Conservation (phyloP, 2,797 vertebrate genomes). For the Mus minutoides region DNA sequence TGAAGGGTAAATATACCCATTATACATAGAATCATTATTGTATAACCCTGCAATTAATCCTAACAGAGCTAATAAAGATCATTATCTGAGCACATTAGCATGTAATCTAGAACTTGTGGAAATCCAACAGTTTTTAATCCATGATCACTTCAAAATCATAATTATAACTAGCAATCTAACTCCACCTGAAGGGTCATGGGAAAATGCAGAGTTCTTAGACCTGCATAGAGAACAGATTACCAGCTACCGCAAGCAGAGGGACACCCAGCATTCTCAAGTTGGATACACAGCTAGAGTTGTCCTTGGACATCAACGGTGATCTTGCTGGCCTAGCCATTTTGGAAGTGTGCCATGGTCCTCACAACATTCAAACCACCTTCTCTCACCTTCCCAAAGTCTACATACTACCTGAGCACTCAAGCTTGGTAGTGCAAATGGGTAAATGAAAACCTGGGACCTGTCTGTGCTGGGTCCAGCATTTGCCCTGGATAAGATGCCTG, state of each 20-base stretch:
- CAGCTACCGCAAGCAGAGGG: background rate
- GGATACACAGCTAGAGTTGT: background rate
- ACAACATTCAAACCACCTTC: background rate
- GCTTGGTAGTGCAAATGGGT: background rate
- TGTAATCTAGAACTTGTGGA: background rate
- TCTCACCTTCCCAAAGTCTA: background rate
- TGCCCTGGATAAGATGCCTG: background rate
- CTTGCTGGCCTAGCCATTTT: background rate
- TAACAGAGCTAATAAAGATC: background rate
- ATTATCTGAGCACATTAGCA: background rate
- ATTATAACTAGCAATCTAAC: background rate
- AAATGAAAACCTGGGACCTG: background rate
- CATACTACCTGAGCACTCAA: background rate
- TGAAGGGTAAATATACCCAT: background rate
- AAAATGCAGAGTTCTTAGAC: background rate
- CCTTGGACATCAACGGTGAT: background rate
- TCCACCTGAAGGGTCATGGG: background rate
- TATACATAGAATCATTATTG: background rate
- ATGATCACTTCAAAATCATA: background rate
- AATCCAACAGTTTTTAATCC: background rate
- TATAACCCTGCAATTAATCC: background rate
- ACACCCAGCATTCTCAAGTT: background rate
- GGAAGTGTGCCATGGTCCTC: background rate
- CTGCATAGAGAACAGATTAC: background rate
- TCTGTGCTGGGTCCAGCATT: background rate